Evolutionary conservation across 2,888 invertebrate genomes (phyloP), one percentile per base, ranked within the genome.

Genomic region (Stenotaenia linearis): DNA sequence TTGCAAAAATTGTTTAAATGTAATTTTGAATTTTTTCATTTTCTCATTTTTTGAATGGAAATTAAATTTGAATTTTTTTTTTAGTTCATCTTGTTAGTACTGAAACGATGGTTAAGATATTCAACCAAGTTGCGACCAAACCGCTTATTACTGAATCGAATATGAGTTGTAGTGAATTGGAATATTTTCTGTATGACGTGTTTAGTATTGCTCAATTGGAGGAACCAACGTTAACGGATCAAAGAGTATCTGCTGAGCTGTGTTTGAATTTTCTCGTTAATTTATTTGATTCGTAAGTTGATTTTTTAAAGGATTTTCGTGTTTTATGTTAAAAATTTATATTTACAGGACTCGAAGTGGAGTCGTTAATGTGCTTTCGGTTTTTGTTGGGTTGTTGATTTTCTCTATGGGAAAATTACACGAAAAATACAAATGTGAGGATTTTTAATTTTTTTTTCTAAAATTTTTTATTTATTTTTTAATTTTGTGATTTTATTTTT

Each of bases 331-430:
- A 69, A 77, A 45, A 45, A 69, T 80, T 7, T n/a, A 9, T 45
- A 5, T 77, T 85, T 88, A 77, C 85, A 92, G 91, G 81, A 88
- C 90, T 80, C 87, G 90, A 82, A 89, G 89, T 84, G 89, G 90
- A 61, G 90, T 89, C 82, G 87, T 93, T 28, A 88, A 90, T 84
- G 91, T 92, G 0, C 85, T 91, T 79, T 90, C 91, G 80, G 89
- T 91, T 0, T 93, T 93, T 87, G 88, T 92, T 0, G 88, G 90
- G 0, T 86, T 94, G 77, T 90, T 90, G 75, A 85, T 92, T 7
- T 87, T 94, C 79, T 91, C 92, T 82, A 91, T 91, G 40, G 84
- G 83, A 69, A 88, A 90, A 23, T 87, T 91, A 12, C 86, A 89
- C 76, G 92, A 92, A 81, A 90, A 90, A 83, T 89, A 90, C 82